Evolutionary conservation across 2,797 vertebrate species (phyloP).

Genomic region (Hirundo rustica): DNA sequence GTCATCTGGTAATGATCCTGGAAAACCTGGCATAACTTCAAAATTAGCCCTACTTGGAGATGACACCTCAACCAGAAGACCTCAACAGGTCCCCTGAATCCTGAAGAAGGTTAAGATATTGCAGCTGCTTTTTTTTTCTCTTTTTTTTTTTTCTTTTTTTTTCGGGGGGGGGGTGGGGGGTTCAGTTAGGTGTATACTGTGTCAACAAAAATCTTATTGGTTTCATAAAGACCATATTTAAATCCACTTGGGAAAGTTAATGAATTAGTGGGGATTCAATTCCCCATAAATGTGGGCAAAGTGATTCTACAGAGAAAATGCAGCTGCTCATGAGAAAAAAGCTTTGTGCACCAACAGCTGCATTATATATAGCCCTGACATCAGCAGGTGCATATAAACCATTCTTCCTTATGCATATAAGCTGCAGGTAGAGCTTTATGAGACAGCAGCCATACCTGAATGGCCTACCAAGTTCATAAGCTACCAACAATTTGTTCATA

Average conservation of each 20-base stretch:
- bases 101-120: neutral
- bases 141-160: neutral
- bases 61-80: neutral
- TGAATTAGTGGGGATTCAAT: neutral
- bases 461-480: neutral
- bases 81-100: neutral
- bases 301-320: neutral
- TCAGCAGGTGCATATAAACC: neutral
- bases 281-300: neutral
- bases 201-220: neutral
- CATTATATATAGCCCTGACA: neutral
- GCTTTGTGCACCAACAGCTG: neutral
- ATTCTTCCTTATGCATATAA: neutral
- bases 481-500: neutral
- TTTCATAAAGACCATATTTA: neutral
- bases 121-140: too few species aligned
- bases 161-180: too few species aligned
- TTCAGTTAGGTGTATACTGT: neutral
- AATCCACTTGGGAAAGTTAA: neutral
- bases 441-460: neutral
- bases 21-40: neutral
- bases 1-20: neutral
- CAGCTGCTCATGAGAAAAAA: slow-evolving; percentile 14
- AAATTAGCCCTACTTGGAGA: neutral
- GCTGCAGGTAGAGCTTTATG: neutral